A percentile compares a stretch with the other conserved stretches of the same genome.
Evolutionary conservation across 2,888 invertebrate species (phyloP).

Genomic region (Anagyrus pseudococci): DNA sequence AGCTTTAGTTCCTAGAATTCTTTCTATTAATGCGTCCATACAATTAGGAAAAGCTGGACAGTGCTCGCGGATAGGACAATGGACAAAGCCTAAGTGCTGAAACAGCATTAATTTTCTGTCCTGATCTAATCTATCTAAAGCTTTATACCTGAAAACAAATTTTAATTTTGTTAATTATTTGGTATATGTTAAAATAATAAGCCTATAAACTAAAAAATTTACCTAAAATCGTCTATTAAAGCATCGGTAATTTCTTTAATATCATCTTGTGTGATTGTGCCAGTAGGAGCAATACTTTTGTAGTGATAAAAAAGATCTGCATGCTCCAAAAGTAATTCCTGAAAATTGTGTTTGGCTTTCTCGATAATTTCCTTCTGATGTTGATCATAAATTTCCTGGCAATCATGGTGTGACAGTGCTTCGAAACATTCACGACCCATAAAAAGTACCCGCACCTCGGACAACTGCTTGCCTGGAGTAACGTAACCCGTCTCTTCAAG

Average conservation of each 20-base stretch:
- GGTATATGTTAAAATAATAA: too few relatives aligned
- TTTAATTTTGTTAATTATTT: too few relatives aligned
- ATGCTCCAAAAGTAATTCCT: conserved; percentile 90
- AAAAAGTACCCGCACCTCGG: conserved; percentile 88
- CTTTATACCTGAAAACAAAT: conserved; percentile 80
- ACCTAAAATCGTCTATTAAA: conserved; percentile 90
- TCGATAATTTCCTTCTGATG: conserved; percentile 91
- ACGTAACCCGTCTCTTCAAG: conserved; percentile 94
- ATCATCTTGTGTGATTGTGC: conserved; percentile 92
- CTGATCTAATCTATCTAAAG: conserved; percentile 91
- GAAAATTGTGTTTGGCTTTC: conserved; percentile 86
- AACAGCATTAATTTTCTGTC: conserved; percentile 93
- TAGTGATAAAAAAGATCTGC: conserved; percentile 93
- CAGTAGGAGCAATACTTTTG: conserved; percentile 86
- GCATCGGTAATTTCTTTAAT: conserved; percentile 92
- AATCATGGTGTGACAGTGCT: conserved; percentile 87
- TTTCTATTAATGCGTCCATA: conserved; percentile 78
- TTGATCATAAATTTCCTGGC: conserved; percentile 90
- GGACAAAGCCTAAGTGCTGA: conserved; percentile 94
- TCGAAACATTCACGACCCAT: conserved; percentile 96
- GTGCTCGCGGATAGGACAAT: conserved; percentile 92
- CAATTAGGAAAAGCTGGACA: conserved; percentile 89
- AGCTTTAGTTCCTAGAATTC: conserved; percentile 73
- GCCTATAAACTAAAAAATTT: conserved; percentile 32
- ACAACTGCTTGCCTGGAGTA: conserved; percentile 91